Evolutionary conservation across 2,888 invertebrate species (phyloP), one percentile per base, ranked within the genome.

Genomic region (Drosophila lutescens): DNA sequence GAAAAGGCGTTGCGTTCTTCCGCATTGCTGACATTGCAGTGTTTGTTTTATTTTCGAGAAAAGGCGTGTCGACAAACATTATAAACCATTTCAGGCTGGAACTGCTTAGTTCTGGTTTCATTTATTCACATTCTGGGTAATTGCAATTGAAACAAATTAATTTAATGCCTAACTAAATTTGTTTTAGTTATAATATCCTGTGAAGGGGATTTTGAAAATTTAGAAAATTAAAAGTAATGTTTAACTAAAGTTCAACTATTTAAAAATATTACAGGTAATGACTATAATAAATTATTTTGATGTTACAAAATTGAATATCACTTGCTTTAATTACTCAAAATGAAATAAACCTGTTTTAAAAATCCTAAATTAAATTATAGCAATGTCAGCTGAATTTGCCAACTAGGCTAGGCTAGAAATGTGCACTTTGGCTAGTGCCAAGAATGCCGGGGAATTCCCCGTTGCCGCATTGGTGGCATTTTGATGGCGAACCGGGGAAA

Each of bases 381-480:
- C 10, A n/a, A 7, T 6, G 10, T 38, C 6, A 20, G 12, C 26
- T 13, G 30, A 17, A 47, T 12, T 84, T 46, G 44, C 32, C 53
- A 44, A 49, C 17, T 20, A 32, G 41, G 40, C 20, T 17, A 9
- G n/a, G 17, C 26, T 23, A 53, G 51, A 13, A 44, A 67, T 67
- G 54, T 44, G 68, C 49, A 46, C 68, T 58, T 68, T 69, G 50
- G 17, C 26, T 15, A 40, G 50, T 57, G 68, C 69, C 70, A 69
- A 57, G 70, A 69, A 70, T 68, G 55, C 17, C 15, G 10, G 12
- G 32, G 32, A 23, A 67, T 67, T 68, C 41, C 55, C 56, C 40
- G 30, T 17, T 47, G 54, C 68, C 65, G 65, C 65, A 66, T 68
- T 67, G 68, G 68, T 68, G 68, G 40, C 40, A 62, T 49, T 63